Conservation (phyloP, 2,797 vertebrate genomes). For the Lerista edwardsae region DNA sequence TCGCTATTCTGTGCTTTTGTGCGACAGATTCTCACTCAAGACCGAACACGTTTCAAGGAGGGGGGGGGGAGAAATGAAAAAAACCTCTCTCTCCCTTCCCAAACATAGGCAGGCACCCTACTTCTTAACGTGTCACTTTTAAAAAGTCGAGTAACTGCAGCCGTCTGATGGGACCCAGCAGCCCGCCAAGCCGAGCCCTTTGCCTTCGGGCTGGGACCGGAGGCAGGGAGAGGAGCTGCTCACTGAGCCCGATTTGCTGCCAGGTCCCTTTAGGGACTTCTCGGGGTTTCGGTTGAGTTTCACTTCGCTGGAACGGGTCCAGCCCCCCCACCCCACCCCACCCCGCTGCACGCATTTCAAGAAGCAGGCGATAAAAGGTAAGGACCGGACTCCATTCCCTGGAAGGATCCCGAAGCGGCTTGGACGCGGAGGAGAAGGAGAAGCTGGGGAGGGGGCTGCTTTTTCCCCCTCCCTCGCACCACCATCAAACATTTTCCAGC, state of each 20-base stretch:
- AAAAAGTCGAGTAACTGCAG: too few relatives aligned
- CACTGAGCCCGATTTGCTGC: neutral
- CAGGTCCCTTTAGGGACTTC: neutral
- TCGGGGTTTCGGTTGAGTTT: neutral
- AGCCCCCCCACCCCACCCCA: neutral
- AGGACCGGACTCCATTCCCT: slow-evolving; percentile 33
- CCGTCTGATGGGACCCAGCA: neutral
- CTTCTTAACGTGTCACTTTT: neutral
- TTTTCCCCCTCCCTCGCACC: neutral
- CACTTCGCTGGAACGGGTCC: neutral
- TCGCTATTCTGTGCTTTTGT: neutral
- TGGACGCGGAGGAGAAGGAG: neutral
- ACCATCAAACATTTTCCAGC: neutral
- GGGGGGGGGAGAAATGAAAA: neutral
- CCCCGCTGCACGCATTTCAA: neutral
- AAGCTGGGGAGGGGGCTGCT: neutral
- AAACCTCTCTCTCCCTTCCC: too few relatives aligned
- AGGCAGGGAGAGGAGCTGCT: too few relatives aligned
- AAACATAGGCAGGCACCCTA: neutral
- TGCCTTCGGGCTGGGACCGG: neutral
- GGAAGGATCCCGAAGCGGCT: neutral
- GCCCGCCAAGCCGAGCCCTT: neutral
- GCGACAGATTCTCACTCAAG: neutral
- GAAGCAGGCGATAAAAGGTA: neutral
- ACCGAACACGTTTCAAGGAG: neutral